Evolutionary conservation across 2,797 vertebrate species (phyloP).

Genomic region (Fringilla coelebs): DNA sequence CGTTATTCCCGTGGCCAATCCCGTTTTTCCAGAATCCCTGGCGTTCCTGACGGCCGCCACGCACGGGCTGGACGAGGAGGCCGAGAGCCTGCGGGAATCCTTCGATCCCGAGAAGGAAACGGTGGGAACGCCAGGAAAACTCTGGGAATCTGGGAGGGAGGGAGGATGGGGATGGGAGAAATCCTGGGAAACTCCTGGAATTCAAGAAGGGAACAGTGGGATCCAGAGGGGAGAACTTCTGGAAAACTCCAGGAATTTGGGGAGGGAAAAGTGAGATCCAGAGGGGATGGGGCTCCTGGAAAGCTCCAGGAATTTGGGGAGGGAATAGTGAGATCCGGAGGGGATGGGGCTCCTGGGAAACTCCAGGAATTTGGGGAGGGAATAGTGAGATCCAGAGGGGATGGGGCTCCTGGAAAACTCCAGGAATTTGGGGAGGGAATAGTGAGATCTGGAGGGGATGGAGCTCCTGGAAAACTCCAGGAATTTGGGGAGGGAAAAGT

Average conservation of each 20-base stretch:
- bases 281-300: too few species aligned
- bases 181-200: neutral
- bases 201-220: neutral
- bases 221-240: too few species aligned
- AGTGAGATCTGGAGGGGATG: too few species aligned
- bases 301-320: neutral
- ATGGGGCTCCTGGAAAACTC: neutral
- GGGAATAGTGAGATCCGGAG: too few species aligned
- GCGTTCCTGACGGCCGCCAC: neutral
- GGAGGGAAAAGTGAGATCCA: neutral
- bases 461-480: neutral
- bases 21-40: neutral
- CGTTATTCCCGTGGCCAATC: fast-evolving
- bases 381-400: too few species aligned
- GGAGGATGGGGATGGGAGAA: too few species aligned
- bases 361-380: neutral
- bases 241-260: too few species aligned
- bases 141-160: fast-evolving
- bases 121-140: neutral
- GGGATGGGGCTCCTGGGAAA: neutral
- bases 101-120: neutral
- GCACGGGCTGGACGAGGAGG: neutral
- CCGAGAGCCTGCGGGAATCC: neutral
- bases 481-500: neutral
- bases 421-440: neutral